Percentiles rank a stretch among this genome's conserved stretches.
Evolutionary conservation across 2,888 invertebrate genomes (phyloP).

Genomic region (Pachycephus smyrnensis): DNA sequence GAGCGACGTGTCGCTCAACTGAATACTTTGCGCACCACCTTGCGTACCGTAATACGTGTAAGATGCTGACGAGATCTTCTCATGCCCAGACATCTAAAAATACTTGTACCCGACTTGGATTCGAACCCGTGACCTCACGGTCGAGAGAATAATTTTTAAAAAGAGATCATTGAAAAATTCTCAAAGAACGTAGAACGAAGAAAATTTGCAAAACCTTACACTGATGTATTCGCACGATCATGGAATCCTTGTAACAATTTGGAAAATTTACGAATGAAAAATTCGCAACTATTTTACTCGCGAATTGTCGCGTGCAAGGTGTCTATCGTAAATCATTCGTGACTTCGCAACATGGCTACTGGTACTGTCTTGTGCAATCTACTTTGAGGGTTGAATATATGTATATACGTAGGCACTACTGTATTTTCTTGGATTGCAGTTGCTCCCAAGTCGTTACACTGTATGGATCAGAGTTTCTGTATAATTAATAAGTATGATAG

Average conservation of each 20-base stretch:
- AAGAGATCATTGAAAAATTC: neutral
- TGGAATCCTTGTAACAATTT: neutral
- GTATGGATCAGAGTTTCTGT: neutral
- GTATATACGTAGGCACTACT: neutral
- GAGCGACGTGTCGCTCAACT: neutral
- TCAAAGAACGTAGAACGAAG: neutral
- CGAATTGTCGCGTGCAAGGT: neutral
- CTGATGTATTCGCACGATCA: neutral
- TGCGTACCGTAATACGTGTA: neutral
- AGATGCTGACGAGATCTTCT: neutral
- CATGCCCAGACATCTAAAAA: conserved; percentile 5
- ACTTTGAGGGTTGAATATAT: neutral
- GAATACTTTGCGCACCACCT: neutral
- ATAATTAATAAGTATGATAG: neutral
- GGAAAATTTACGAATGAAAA: neutral
- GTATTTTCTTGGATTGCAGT: neutral
- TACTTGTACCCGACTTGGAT: neutral
- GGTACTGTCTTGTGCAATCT: neutral
- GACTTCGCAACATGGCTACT: neutral
- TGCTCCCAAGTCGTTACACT: neutral
- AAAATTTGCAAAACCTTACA: too few relatives aligned
- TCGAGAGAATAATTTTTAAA: neutral
- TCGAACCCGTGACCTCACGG: neutral
- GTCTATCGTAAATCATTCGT: neutral
- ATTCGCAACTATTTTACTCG: neutral